Base-by-base conservation (phyloP, 2,113 vertebrate species). In the Tichodroma muraria region DNA sequence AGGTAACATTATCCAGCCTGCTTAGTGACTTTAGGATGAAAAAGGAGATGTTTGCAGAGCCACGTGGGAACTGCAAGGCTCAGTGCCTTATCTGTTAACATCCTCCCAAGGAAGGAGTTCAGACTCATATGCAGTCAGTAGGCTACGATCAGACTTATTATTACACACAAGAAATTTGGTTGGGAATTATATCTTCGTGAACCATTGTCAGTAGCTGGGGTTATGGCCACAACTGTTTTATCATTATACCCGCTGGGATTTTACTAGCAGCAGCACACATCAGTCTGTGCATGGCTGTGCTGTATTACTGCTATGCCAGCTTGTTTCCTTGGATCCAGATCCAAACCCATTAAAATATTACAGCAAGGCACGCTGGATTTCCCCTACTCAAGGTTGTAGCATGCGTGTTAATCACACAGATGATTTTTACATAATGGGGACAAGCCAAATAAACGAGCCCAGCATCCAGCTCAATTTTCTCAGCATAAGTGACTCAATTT, bases 381-480 rank as follows among this genome's bases (percentile, higher is more conserved):
- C 42, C 47, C 66, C 22, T 45, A 77, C 50, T 77, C 33, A 9
- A 19, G 49, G 40, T 0, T 21, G 16, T 4, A 44, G n/a, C 12
- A 0, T 6, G 16, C 54, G 27, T 13, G 19, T 47, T 52, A 83
- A 89, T 0, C 8, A 16, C 4, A 6, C 21, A 35, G 18, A 11
- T 8, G 2, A 44, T 19, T 52, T 80, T 72, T 78, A 28, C 21
- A 4, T 7, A 40, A 37, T 0, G 1, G n/a, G 40, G 7, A 19
- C 27, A 23, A 2, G 20, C 17, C 56, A 77, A 40, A 60, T 40
- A 65, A 38, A 7, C 0, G 4, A 68, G 11, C 18, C 31, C 21
- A 18, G 61, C 4, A 6, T 44, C 28, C 37, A 60, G 13, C 15
- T 73, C 60, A 5, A 5, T 52, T 61, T 52, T 38, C 24, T 66